Conservation (phyloP, 92 coral and sea anemone genomes). For the Palythoa heliodiscus region DNA sequence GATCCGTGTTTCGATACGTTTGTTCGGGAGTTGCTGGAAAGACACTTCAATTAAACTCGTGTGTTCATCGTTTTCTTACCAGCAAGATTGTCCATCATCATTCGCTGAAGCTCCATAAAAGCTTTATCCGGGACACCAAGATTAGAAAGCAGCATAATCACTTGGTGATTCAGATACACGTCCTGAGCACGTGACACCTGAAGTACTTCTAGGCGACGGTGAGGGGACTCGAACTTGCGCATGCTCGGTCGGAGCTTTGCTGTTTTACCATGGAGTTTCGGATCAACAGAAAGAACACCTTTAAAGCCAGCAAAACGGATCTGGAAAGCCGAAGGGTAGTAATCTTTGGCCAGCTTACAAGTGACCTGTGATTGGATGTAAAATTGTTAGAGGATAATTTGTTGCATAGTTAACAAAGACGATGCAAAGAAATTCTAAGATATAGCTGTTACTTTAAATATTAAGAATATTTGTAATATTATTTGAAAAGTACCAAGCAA, state of each 20-base stretch:
- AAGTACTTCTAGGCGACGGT: slow-evolving; percentile 91
- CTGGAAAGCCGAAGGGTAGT: slow-evolving; percentile 91
- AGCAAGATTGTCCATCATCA: slow-evolving; percentile 79
- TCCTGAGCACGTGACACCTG: slow-evolving; percentile 99
- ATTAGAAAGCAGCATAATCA: slow-evolving; percentile 91
- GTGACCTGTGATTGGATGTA: slow-evolving; percentile 57
- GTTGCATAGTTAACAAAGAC: not conserved
- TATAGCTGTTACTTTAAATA: too few relatives aligned
- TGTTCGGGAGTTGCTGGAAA: too few relatives aligned
- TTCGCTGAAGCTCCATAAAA: slow-evolving; percentile 77
- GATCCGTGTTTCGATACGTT: too few relatives aligned
- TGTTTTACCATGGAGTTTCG: slow-evolving; percentile 60
- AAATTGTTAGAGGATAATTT: not conserved
- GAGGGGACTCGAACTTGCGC: slow-evolving; percentile 88
- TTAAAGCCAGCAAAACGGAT: slow-evolving; percentile 97
- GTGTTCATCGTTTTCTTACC: slow-evolving; percentile 51
- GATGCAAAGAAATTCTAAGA: too few relatives aligned
- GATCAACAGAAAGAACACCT: slow-evolving; percentile 89
- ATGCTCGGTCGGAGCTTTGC: slow-evolving; percentile 88
- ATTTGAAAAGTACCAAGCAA: too few relatives aligned
- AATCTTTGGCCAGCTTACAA: slow-evolving; percentile 63
- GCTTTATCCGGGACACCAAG: slow-evolving; percentile 95
- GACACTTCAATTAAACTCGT: too few relatives aligned
- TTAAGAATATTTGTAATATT: too few relatives aligned
- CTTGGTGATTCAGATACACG: slow-evolving; percentile 88